Percentiles rank a stretch among this genome's conserved stretches.
Conservation (phyloP, 2,113 vertebrate genomes). For the Rhodinocichla rosea region DNA sequence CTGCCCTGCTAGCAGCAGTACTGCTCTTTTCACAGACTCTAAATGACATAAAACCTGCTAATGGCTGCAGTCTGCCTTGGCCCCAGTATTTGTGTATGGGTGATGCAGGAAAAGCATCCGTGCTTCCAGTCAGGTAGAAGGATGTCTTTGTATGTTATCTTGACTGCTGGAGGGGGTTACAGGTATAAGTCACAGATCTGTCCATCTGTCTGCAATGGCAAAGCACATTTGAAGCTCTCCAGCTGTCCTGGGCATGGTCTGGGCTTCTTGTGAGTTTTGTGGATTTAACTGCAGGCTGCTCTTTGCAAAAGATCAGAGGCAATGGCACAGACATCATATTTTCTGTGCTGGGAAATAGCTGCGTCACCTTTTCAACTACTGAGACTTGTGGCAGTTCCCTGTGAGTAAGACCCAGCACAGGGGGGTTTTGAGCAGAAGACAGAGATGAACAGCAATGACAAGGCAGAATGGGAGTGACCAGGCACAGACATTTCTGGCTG, state of each 20-base stretch:
- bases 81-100: background rate
- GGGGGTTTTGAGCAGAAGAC: background rate
- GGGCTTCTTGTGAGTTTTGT: background rate
- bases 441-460: background rate
- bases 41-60: background rate
- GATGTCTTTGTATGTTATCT: background rate
- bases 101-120: background rate
- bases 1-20: background rate
- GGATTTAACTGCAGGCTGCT: background rate
- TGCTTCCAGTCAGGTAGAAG: background rate
- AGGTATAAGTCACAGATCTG: background rate
- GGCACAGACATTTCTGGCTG: background rate
- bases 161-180: background rate
- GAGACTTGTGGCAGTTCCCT: background rate
- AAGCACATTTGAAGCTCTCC: background rate
- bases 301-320: background rate
- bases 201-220: background rate
- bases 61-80: background rate
- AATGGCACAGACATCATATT: rapidly evolving
- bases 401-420: background rate
- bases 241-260: background rate
- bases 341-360: background rate
- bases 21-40: background rate
- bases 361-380: background rate
- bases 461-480: background rate